These are phyloP conservation scores for Hemithea aestivaria DNA, from an alignment of 2,888 invertebrate species.

Conservation along the genomic window DNA sequence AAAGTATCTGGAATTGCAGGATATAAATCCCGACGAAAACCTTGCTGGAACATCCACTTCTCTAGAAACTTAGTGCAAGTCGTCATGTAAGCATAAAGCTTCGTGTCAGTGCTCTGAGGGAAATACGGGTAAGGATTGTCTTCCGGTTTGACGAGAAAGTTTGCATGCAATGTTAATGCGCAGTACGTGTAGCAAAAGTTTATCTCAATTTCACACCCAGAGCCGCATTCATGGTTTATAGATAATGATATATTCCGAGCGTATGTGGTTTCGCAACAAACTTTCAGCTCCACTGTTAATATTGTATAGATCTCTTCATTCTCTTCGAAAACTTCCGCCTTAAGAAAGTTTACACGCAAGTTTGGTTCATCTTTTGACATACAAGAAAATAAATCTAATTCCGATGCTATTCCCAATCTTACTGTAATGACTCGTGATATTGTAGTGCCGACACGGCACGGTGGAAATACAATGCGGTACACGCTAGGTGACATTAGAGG, in stretches of 20 bases:
- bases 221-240: conserved; percentile 52
- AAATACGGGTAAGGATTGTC: conserved; percentile 64
- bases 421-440: conserved; percentile 41
- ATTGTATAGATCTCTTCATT: conserved; percentile 36
- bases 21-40: conserved; percentile 66
- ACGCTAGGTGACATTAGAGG: conserved; percentile 49
- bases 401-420: conserved; percentile 42
- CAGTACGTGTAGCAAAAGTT: conserved; percentile 60
- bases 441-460: conserved; percentile 44
- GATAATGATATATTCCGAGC: conserved; percentile 39
- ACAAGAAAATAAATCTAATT: conserved; percentile 45
- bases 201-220: conserved; percentile 59
- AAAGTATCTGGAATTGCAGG: conserved; percentile 68
- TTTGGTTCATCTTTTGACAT: conserved; percentile 45
- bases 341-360: conserved; percentile 41
- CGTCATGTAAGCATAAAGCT: conserved; percentile 55
- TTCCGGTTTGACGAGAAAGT: conserved; percentile 35
- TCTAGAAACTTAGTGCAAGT: conserved; percentile 54
- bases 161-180: conserved; percentile 57
- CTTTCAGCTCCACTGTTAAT: conserved; percentile 45
- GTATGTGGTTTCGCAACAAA: conserved; percentile 36
- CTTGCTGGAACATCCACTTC: conserved; percentile 72
- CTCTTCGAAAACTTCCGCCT: conserved; percentile 29
- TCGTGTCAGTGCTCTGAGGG: conserved; percentile 45
- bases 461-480: conserved; percentile 59